Evolutionary conservation across 2,113 vertebrate species (phyloP).

Genomic region (Oncorhynchus gorbuscha): DNA sequence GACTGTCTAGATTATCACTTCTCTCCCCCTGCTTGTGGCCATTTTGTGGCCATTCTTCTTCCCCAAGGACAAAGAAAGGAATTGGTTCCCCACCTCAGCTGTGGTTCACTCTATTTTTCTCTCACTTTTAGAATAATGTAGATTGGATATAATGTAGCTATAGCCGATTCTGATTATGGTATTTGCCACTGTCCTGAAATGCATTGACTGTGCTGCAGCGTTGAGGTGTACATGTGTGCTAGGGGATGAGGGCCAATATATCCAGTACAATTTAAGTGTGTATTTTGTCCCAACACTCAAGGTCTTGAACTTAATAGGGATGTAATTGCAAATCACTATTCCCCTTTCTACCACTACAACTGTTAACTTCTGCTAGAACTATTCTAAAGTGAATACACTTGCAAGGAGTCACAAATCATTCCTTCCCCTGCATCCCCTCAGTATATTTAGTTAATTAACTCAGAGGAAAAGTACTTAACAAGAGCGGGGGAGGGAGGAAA

Average conservation of each 20-base stretch:
- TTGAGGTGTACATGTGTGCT: not conserved
- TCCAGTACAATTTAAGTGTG: not conserved
- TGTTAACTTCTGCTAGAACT: slow-evolving; percentile 6
- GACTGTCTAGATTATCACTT: slow-evolving; percentile 61
- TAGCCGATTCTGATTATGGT: not conserved
- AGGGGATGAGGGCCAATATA: not conserved
- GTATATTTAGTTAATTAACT: slow-evolving; percentile 73
- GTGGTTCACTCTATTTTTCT: slow-evolving; percentile 15
- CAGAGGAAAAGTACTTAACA: slow-evolving; percentile 69
- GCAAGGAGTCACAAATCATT: slow-evolving; percentile 50
- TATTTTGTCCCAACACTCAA: not conserved
- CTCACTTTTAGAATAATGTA: not conserved
- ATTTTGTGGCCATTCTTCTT: slow-evolving; percentile 55
- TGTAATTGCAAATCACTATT: slow-evolving; percentile 26
- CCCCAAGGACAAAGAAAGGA: slow-evolving; percentile 46
- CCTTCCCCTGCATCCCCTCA: slow-evolving; percentile 36
- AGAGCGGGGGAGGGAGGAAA: slow-evolving; percentile 58
- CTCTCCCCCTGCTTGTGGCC: slow-evolving; percentile 55
- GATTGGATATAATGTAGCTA: not conserved
- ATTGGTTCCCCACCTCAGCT: slow-evolving; percentile 13
- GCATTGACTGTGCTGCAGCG: not conserved
- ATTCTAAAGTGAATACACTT: slow-evolving; percentile 26
- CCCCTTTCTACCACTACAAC: not conserved
- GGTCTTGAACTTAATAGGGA: slow-evolving; percentile 22
- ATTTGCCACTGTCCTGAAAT: not conserved